Evolutionary conservation across 64 coral and sea anemone species (phyloP), one percentile per base, ranked within the genome.

Genomic region (Montipora foliosa): DNA sequence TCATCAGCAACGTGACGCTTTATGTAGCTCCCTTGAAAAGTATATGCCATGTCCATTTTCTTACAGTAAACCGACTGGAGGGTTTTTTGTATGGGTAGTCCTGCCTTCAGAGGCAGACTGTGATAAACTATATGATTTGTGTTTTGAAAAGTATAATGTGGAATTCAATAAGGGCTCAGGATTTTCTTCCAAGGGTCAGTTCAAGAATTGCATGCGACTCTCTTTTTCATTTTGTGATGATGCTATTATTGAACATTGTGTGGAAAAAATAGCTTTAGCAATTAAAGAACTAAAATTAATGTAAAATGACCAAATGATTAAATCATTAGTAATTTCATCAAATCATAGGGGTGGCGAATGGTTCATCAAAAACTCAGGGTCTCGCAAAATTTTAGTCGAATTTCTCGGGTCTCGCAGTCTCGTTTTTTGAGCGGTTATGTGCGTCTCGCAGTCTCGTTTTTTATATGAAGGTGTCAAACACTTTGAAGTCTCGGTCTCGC

Each of bases 51-150:
- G 76, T 24, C 83, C 93, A 47, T 17, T 50, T 70, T 83, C 55
- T 5, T 97, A 92, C 44, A 59, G 12, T 7, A 92, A 93, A 64
- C 96, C 96, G 10, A 88, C 59, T 21, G 96, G 96, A 47, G 96
- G 96, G 6, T 97, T 89, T 62, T 97, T 97, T 95, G 96, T 97
- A 4, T 97, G 96, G 96, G 78, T 97, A 3, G 84, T 89, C 47
- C 75, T 97, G 25, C 96, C 96, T 21, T 14, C 75, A 67, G 67
- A 92, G 5, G 49, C 85, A 13, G 92, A 97, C 76, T 90, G 89
- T 29, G 74, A 91, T 45, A 74, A 92, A n/a, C 8, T 97, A 10
- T 60, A 87, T 4, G 91, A 88, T 29, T 52, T 97, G 59, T 91
- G 84, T 83, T 80, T 91, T 60, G 89, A 89, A 50, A 92, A 97